Evolutionary conservation across 2,797 vertebrate species (phyloP).

Genomic region (Epinephelus malabaricus): DNA sequence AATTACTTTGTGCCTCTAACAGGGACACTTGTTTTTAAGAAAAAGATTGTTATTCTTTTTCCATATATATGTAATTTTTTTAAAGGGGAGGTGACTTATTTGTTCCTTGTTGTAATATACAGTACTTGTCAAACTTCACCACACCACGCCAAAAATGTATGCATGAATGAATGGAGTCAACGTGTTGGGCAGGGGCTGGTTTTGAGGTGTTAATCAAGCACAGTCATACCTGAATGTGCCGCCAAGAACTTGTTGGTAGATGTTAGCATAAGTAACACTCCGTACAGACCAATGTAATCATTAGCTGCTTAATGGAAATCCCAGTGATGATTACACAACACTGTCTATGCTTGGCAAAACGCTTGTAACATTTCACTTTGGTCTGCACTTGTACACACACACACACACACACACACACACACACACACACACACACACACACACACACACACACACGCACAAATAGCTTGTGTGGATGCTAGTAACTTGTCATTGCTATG

Average conservation of each 20-base stretch:
- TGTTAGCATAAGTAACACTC: background rate
- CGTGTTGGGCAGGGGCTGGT: background rate
- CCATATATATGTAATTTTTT: no score
- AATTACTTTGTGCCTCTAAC: no score
- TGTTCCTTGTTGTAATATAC: no score
- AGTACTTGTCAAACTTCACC: no score
- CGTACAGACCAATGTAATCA: background rate
- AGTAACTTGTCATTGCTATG: slow-evolving; percentile 35
- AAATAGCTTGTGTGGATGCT: slow-evolving; percentile 8
- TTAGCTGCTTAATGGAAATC: background rate
- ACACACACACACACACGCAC: slow-evolving; percentile 1
- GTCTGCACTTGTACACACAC: background rate
- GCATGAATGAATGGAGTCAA: background rate
- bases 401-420: slow-evolving; percentile 2
- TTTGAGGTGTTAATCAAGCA: background rate
- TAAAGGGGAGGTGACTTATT: no score
- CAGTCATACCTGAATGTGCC: background rate
- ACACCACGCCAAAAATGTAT: no score
- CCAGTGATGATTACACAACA: background rate
- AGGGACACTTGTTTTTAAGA: no score
- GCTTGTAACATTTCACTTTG: background rate
- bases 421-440: background rate
- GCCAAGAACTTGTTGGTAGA: background rate
- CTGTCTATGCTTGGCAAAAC: background rate
- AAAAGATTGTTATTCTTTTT: no score